Percentiles rank a stretch among this genome's conserved stretches.
Evolutionary conservation across 2,888 invertebrate genomes (phyloP).

Genomic region (Microctonus hyperodae): DNA sequence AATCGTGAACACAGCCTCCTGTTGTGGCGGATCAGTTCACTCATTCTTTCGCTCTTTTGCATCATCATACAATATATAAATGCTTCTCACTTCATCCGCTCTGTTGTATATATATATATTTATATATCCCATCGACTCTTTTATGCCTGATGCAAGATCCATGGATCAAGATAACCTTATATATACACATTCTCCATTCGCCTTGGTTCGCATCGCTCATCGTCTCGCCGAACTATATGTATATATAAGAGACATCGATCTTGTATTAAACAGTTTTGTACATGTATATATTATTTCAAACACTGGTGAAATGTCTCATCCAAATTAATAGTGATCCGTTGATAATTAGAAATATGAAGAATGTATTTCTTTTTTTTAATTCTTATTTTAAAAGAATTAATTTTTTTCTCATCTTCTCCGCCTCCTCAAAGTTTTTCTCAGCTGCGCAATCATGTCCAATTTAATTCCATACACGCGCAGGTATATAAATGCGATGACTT

Average conservation of each 20-base stretch:
- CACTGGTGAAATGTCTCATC: not conserved
- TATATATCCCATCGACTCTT: conserved; percentile 32
- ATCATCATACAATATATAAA: too few species aligned
- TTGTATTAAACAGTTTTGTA: not conserved
- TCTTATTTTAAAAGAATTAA: too few species aligned
- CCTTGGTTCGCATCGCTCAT: conserved; percentile 6
- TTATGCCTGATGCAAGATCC: conserved; percentile 40
- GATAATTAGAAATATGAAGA: not conserved
- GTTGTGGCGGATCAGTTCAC: conserved; percentile 10
- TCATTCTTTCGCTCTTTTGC: conserved; percentile 23
- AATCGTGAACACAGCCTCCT: conserved; percentile 43
- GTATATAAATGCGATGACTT: not conserved
- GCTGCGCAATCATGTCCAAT: not conserved
- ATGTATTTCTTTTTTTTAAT: not conserved
- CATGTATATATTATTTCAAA: not conserved
- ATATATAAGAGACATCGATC: not conserved
- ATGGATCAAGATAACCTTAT: conserved; percentile 49
- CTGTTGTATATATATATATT: conserved; percentile 5
- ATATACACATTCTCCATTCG: conserved; percentile 26
- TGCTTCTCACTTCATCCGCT: too few species aligned
- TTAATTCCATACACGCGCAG: not conserved
- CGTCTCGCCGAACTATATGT: conserved; percentile 7
- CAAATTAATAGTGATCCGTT: not conserved
- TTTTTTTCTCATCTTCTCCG: not conserved
- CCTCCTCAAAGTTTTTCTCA: not conserved